Evolutionary conservation across 2,888 invertebrate genomes (phyloP), one percentile per base, ranked within the genome.

Genomic region (Cacoxenus indagator): DNA sequence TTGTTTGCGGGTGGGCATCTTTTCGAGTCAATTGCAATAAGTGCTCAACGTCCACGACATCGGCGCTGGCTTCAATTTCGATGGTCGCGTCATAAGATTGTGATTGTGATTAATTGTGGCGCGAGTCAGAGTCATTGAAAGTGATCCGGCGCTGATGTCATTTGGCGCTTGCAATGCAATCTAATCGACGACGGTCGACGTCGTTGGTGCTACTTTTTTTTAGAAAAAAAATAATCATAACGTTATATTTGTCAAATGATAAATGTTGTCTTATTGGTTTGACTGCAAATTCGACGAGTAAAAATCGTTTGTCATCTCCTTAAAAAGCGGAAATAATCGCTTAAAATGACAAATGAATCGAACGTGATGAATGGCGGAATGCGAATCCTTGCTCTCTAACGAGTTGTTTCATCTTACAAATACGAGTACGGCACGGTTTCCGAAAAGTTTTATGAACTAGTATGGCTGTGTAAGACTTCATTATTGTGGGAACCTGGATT

Each of bases 61-160:
- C 31, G 70, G 45, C 51, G 17, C n/a, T 48, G 19, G 6, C 17
- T 1, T 48, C 17, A 17, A 1, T 48, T 14, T 17, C 17, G n/a
- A 6, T 48, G 48, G 6, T 17, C 6, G 9, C 48, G 11, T 48
- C 48, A n/a, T 6, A 19, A n/a, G 67, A 31, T 67, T n/a, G 69
- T 73, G 79, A 80, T 80, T 80, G 83, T 80, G 79, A 80, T 80
- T 82, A 80, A 80, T 80, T 70, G 81, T 70, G 74, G 65, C 75
- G 37, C 68, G 70, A 79, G 81, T 82, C 83, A 80, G 70, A 79
- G 81, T 82, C 83, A 80, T 82, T 80, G 83, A 74, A 74, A 70
- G 74, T 74, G 81, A 80, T 77, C 81, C 69, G 79, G 73, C 76
- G 74, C 81, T 73, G 72, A 45, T 31, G 46, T 67, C 43, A 64